phyloP scores from a whole-genome alignment of 2,888 invertebrate species.

The Coleophora flavipennella region DNA sequence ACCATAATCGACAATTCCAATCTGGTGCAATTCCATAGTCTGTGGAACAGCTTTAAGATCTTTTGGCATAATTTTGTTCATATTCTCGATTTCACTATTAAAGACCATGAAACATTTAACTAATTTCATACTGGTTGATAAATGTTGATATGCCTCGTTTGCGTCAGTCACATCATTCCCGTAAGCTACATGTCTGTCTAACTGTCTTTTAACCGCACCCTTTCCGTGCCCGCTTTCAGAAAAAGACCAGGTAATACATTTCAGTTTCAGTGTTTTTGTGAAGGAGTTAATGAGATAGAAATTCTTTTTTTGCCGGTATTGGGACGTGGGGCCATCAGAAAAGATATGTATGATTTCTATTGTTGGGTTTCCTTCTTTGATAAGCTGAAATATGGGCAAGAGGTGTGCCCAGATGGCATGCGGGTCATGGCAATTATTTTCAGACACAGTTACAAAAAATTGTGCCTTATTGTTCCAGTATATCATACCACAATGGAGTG shows the following conservation, averaged over 20 bases:
- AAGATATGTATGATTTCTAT: slow-evolving; percentile 16
- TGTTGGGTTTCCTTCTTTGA: slow-evolving; percentile 11
- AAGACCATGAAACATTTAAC: too few relatives aligned
- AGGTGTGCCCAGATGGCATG: slow-evolving; percentile 17
- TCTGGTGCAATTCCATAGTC: slow-evolving; percentile 13
- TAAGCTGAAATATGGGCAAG: slow-evolving; percentile 13
- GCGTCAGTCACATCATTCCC: slow-evolving; percentile 17
- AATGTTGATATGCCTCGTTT: slow-evolving; percentile 9
- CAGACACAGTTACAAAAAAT: slow-evolving; percentile 6
- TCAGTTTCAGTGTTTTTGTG: slow-evolving; percentile 11
- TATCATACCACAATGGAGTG: slow-evolving; percentile 3
- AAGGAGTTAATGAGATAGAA: slow-evolving; percentile 16
- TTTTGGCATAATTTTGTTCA: slow-evolving; percentile 1
- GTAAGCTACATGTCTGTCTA: slow-evolving; percentile 17
- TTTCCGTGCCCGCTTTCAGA: slow-evolving; percentile 20
- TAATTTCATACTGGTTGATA: background rate
- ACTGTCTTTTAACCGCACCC: slow-evolving; percentile 17
- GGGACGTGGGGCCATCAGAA: slow-evolving; percentile 20
- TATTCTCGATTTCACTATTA: too few relatives aligned
- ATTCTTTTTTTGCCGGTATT: slow-evolving; percentile 21
- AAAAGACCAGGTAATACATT: slow-evolving; percentile 19
- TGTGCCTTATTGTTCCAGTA: background rate
- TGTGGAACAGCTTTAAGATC: slow-evolving; percentile 3
- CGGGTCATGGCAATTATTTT: slow-evolving; percentile 7
- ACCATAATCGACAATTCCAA: too few relatives aligned